Percentiles rank a stretch among this genome's conserved stretches.
Conservation (phyloP, 2,113 vertebrate genomes). For the Phyllopteryx taeniolatus region DNA sequence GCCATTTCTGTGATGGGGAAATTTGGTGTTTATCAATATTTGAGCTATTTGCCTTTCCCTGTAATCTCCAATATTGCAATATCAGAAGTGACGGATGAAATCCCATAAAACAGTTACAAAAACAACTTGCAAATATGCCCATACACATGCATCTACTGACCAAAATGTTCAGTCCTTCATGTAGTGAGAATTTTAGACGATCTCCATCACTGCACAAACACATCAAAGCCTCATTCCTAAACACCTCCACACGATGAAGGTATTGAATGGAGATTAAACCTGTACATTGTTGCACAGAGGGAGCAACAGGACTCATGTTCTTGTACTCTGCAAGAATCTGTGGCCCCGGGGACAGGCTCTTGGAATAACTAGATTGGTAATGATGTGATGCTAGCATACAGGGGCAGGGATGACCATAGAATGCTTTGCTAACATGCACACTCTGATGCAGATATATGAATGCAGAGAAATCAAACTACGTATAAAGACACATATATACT, state of each 20-base stretch:
- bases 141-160: background rate
- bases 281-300: constrained; percentile 47
- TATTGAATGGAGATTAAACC: constrained; percentile 52
- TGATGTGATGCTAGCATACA: constrained; percentile 39
- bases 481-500: constrained; percentile 37
- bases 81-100: background rate
- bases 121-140: background rate
- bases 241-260: constrained; percentile 18
- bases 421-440: constrained; percentile 56
- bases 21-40: background rate
- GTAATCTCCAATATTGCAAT: background rate
- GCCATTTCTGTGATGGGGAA: background rate
- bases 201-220: constrained; percentile 28
- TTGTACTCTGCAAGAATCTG: constrained; percentile 24
- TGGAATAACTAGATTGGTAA: constrained; percentile 35
- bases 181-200: background rate
- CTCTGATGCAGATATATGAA: constrained; percentile 29
- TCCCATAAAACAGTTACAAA: background rate
- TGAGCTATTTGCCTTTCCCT: background rate
- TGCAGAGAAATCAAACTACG: constrained; percentile 37
- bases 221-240: constrained; percentile 21
- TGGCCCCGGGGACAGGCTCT: constrained; percentile 40
- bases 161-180: background rate
- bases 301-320: constrained; percentile 37
- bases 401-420: constrained; percentile 27